Evolutionary conservation across 92 coral and sea anemone genomes (phyloP), one percentile per base, ranked within the genome.

Genomic region (Siderastrea radians): DNA sequence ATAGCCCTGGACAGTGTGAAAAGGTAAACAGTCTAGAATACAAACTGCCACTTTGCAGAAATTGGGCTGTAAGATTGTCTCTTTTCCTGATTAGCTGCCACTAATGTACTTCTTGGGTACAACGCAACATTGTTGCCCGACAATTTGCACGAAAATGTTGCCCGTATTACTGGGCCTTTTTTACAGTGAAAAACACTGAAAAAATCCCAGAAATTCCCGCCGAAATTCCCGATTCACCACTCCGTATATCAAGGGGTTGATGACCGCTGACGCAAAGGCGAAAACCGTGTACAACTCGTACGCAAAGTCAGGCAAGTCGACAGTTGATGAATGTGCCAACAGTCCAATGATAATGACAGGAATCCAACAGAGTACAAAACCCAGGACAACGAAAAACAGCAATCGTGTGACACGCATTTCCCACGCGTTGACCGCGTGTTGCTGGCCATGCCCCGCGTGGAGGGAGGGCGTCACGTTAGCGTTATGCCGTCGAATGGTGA

Each of bases 321-420:
- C 44, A 9, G 54, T 16, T 5, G 80, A 83, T 19, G 87, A 58
- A 51, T 83, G 87, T 26, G 79, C 54, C 10, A 83, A 50, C 11
- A 83, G 9, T 2, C 87, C 87, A 46, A 83, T 83, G 26, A 73
- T n/a, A 11, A 83, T 71, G 53, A 83, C 87, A 1, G 87, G 87
- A 19, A 74, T 83, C 87, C 87, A 83, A 19, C 87, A 83, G 4
- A 83, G 49, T 8, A 83, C 14, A 74, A 83, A 83, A 3, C 80
- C 87, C 8, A 83, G 9, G 10, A 83, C 58, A 13, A 83, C 80
- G 43, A 48, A 48, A 83, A 83, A 83, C 50, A 83, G 72, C 71
- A 83, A 10, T 52, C 67, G 48, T 60, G 87, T 83, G 15, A 83
- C 87, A 44, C 87, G 87, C 68, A 83, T 74, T 48, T 83, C 87